Evolutionary conservation across 1,140 invertebrate species (phyloP).

Genomic region (Sesamia nonagrioides): DNA sequence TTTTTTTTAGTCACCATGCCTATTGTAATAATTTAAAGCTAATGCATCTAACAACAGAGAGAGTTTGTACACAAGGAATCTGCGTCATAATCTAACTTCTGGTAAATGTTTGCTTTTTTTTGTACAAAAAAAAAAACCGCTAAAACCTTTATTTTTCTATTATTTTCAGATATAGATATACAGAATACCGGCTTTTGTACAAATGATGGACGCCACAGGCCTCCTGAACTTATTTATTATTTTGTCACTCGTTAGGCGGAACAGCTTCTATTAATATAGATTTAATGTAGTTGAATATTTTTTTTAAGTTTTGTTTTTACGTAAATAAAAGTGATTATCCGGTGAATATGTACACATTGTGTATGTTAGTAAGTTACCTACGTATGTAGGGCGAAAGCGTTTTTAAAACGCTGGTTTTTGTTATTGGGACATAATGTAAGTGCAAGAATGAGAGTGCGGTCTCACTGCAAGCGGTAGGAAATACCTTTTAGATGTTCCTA

Average conservation of each 20-base stretch:
- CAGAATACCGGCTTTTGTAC: constrained; percentile 77
- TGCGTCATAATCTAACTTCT: too few species aligned
- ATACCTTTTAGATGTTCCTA: constrained; percentile 18
- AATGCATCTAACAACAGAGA: too few species aligned
- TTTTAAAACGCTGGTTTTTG: constrained; percentile 64
- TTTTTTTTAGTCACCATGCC: too few species aligned
- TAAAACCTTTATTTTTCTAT: constrained; percentile 50
- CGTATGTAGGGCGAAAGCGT: constrained; percentile 66
- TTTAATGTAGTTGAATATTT: constrained; percentile 75
- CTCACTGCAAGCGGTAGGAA: constrained; percentile 46
- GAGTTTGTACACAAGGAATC: too few species aligned
- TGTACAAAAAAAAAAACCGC: too few species aligned
- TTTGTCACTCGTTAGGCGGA: constrained; percentile 82
- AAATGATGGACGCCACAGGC: constrained; percentile 70
- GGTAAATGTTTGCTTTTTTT: too few species aligned
- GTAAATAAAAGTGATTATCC: constrained; percentile 71
- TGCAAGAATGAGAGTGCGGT: constrained; percentile 44
- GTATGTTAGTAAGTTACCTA: constrained; percentile 74
- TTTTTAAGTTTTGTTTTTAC: constrained; percentile 77
- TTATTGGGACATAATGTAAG: constrained; percentile 35
- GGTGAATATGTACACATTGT: constrained; percentile 51
- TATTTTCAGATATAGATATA: constrained; percentile 73
- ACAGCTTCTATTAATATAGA: constrained; percentile 81
- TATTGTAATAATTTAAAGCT: too few species aligned
- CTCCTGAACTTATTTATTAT: constrained; percentile 80